These are phyloP conservation scores for Chymomyza caudatula DNA, from an alignment of 2,888 invertebrate genomes.

Conservation along the genomic window DNA sequence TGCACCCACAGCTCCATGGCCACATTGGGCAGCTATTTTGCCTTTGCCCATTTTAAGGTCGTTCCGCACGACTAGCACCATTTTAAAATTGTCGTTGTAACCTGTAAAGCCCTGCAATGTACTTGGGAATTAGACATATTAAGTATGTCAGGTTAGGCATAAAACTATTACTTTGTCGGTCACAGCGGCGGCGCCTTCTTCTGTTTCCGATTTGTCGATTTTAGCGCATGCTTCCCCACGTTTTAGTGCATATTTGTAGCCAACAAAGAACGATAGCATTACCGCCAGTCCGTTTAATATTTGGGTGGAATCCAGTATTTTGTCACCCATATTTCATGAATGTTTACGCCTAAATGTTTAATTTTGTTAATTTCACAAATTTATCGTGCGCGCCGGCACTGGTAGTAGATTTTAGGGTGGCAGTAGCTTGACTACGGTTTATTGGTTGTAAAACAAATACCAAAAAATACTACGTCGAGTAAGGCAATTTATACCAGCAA, in stretches of 20 bases:
- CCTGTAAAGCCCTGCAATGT: slow-evolving; percentile 58
- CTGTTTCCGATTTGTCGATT: slow-evolving; percentile 21
- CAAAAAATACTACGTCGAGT: too few species aligned
- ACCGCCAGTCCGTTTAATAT: slow-evolving; percentile 77
- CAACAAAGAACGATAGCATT: slow-evolving; percentile 77
- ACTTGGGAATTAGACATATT: neutral
- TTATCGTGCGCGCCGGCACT: slow-evolving; percentile 29
- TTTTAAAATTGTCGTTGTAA: slow-evolving; percentile 83
- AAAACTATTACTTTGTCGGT: slow-evolving; percentile 49
- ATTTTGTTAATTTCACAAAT: slow-evolving; percentile 3
- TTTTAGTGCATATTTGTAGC: slow-evolving; percentile 77
- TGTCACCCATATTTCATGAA: slow-evolving; percentile 64
- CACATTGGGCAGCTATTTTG: slow-evolving; percentile 95
- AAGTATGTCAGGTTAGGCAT: neutral
- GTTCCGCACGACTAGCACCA: slow-evolving; percentile 91
- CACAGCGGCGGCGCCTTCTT: slow-evolving; percentile 16
- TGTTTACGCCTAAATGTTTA: neutral
- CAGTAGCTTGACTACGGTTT: too few species aligned
- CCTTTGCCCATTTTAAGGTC: slow-evolving; percentile 97
- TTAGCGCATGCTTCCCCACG: slow-evolving; percentile 61
- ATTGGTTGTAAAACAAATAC: too few species aligned
- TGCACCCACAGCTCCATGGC: slow-evolving; percentile 95
- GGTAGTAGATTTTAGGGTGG: neutral
- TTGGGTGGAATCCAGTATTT: slow-evolving; percentile 75
- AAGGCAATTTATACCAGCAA: too few species aligned